A percentile compares a stretch with the other conserved stretches of the same genome.
These are phyloP conservation scores for Encarsia formosa DNA, from an alignment of 2,888 invertebrate genomes.

Conservation along the genomic window DNA sequence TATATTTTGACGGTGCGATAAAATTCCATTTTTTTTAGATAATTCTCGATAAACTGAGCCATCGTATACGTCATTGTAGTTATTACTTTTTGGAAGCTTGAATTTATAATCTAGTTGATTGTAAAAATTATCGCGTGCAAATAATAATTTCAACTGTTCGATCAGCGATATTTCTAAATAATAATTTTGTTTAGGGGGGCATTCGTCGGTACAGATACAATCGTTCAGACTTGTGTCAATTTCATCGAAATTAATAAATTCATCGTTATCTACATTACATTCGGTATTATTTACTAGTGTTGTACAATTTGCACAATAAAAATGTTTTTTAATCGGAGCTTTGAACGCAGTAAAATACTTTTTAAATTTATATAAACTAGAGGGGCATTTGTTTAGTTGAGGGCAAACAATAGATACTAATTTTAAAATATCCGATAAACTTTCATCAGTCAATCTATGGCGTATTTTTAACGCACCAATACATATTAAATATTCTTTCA, in stretches of 20 bases:
- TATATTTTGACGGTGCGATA: not conserved
- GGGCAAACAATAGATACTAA: not conserved
- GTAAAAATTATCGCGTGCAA: not conserved
- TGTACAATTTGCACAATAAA: not conserved
- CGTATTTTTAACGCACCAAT: not conserved
- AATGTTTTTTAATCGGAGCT: not conserved
- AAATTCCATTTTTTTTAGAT: not conserved
- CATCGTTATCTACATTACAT: not conserved
- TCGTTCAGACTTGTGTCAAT: no score
- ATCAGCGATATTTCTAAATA: constrained; percentile 4
- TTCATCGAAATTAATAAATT: not conserved
- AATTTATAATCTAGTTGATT: not conserved
- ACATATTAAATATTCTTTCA: not conserved
- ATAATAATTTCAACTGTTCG: not conserved
- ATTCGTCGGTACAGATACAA: no score
- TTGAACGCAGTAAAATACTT: not conserved
- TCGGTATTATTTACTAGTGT: not conserved
- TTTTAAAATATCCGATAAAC: not conserved
- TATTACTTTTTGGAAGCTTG: not conserved
- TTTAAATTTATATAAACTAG: not conserved
- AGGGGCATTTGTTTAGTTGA: not conserved
- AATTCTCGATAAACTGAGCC: constrained; percentile 6
- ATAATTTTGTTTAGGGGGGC: not conserved
- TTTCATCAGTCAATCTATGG: not conserved
- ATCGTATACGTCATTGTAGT: constrained; percentile 4